Evolutionary conservation across 1,140 invertebrate species (phyloP).

Genomic region (Papilio polyxenes): DNA sequence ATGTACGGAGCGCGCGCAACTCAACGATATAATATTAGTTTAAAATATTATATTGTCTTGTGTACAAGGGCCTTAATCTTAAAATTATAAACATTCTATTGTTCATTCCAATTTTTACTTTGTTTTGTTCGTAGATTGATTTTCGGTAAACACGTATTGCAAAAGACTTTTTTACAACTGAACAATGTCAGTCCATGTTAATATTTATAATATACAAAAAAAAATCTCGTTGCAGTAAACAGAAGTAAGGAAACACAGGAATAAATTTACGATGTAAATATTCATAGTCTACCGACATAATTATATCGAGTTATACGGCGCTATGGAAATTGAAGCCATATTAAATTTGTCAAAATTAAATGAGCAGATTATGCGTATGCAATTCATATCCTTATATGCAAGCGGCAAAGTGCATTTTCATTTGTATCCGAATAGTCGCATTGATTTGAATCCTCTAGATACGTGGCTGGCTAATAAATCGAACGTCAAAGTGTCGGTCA

Average conservation of each 20-base stretch:
- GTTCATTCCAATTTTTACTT: no score
- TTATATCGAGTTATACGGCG: background rate
- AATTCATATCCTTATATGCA: background rate
- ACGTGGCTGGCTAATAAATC: constrained; percentile 34
- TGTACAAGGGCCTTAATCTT: no score
- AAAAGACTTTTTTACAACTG: no score
- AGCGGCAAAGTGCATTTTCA: constrained; percentile 24
- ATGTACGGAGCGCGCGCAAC: no score
- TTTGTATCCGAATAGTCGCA: constrained; percentile 24
- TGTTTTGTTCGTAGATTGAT: no score
- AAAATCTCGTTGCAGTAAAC: background rate
- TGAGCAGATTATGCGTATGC: background rate
- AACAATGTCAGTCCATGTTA: no score
- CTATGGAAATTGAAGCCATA: constrained; percentile 28
- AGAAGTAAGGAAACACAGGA: background rate
- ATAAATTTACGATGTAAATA: constrained; percentile 25
- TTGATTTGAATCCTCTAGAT: constrained; percentile 40
- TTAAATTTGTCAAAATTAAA: constrained; percentile 39
- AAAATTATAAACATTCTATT: no score
- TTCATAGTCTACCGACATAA: constrained; percentile 23
- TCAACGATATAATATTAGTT: no score
- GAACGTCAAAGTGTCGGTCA: constrained; percentile 39
- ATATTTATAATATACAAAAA: background rate
- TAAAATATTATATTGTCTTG: no score
- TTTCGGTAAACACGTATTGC: no score